Evolutionary conservation across 2,888 invertebrate species (phyloP).

Genomic region (Ectemnius continuus): DNA sequence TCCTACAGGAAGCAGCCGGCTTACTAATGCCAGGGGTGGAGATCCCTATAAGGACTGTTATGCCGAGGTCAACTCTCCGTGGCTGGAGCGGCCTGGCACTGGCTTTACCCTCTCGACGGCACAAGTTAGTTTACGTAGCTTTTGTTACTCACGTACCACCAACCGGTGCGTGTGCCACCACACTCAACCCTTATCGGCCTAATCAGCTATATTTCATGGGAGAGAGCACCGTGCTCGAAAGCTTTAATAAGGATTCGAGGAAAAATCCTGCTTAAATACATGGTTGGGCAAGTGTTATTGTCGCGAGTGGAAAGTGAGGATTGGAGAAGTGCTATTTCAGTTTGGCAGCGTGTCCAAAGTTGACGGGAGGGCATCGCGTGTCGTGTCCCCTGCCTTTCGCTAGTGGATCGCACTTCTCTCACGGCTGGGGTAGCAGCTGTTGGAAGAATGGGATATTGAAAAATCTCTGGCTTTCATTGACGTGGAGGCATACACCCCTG

Average conservation of each 20-base stretch:
- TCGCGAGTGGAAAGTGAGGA: background rate
- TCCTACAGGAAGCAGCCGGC: constrained; percentile 58
- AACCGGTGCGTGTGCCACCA: background rate
- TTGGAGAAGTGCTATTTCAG: no score
- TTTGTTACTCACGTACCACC: constrained; percentile 5
- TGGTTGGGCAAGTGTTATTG: no score
- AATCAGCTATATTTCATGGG: no score
- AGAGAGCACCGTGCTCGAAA: no score
- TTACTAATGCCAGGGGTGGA: constrained; percentile 55
- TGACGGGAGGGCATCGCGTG: no score
- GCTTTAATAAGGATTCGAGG: no score
- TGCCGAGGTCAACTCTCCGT: constrained; percentile 27
- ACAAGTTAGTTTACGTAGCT: constrained; percentile 35
- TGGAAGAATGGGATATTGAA: constrained; percentile 69
- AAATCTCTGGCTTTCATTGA: constrained; percentile 66
- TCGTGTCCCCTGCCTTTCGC: constrained; percentile 23
- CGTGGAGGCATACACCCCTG: constrained; percentile 37
- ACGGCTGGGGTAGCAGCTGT: constrained; percentile 43
- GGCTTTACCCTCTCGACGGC: constrained; percentile 32
- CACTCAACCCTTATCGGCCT: no score
- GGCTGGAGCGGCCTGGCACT: constrained; percentile 7
- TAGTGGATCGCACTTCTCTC: constrained; percentile 37
- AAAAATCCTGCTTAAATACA: no score
- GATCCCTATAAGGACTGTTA: constrained; percentile 49
- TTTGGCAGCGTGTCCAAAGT: no score